Base-by-base conservation (phyloP, 2,888 invertebrate species). In the Orchesella flavescens region DNA sequence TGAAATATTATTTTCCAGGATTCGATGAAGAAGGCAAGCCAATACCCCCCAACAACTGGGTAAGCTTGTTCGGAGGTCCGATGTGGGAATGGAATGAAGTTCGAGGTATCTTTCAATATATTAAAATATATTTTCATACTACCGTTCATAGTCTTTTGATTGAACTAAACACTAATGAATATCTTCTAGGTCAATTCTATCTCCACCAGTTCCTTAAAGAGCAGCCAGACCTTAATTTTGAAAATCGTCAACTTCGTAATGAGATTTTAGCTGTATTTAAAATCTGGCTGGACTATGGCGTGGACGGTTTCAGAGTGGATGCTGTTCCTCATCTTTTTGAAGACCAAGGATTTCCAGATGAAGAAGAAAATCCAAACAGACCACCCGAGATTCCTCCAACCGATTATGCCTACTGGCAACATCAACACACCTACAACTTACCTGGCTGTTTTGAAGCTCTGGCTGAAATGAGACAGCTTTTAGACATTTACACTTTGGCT, bases 161-260 rank as follows among this genome's bases (percentile, higher is more conserved):
- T n/a, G n/a, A n/a, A n/a, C n/a, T n/a, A n/a, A n/a, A n/a, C n/a
- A n/a, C n/a, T n/a, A n/a, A n/a, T n/a, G n/a, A n/a, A n/a, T n/a
- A 93, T 89, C 92, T 92, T 0, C 94, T 94, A 88, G 92, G 93
- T 68, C 94, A 94, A 89, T 96, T 92, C 90, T 96, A 96, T 90
- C 92, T 96, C 72, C 95, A 96, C 84, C 95, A 95, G 88, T 94
- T 94, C 88, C 92, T 92, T 0, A 90, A 89, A 0, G 91, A 92
- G 17, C 93, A 93, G 88, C 95, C 97, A 0, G 96, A 97, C 89
- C 92, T 98, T 3, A 96, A 97, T 91, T 95, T 94, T 92, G 92
- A 93, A 80, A 94, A 95, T 89, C 90, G 92, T 0, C 89, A 90
- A 0, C 94, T 96, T 0, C 91, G 93, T 1, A 89, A 91, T 0